phyloP scores from a whole-genome alignment of 1,140 invertebrate species.

The Drosophila lacteicornis region DNA sequence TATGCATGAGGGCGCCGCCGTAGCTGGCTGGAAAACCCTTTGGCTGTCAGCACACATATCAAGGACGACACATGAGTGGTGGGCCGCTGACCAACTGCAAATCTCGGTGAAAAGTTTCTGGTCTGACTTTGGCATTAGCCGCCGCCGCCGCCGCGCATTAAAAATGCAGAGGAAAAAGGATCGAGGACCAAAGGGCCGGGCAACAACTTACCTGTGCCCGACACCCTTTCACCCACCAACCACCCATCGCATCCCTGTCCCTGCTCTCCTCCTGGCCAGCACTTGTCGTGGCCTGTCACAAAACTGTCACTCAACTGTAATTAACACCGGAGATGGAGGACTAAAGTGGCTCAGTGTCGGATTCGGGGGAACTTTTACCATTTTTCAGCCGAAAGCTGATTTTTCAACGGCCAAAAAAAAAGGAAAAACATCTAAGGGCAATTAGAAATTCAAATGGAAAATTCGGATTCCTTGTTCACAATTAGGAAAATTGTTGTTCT shows the following conservation, averaged over 20 bases:
- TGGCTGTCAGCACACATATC: constrained; percentile 56
- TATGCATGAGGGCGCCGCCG: constrained; percentile 76
- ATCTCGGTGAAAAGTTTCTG: constrained; percentile 77
- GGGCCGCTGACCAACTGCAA: constrained; percentile 68
- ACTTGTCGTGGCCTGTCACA: constrained; percentile 69
- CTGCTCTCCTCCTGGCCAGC: not conserved
- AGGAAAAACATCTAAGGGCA: constrained; percentile 48
- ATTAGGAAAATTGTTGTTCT: constrained; percentile 54
- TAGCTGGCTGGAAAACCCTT: constrained; percentile 60
- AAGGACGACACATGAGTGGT: constrained; percentile 49
- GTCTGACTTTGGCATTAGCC: constrained; percentile 71
- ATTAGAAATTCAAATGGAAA: constrained; percentile 63
- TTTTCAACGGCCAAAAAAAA: constrained; percentile 41
- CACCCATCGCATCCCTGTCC: constrained; percentile 4
- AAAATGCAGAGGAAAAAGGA: constrained; percentile 67
- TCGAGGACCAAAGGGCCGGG: constrained; percentile 31
- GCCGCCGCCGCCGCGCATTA: constrained; percentile 52
- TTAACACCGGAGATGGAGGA: constrained; percentile 65
- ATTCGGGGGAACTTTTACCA: constrained; percentile 43
- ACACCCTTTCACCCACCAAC: constrained; percentile 76
- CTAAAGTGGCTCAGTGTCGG: constrained; percentile 60
- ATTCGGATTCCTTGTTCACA: constrained; percentile 51
- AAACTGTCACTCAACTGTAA: constrained; percentile 84
- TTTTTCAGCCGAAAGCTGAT: constrained; percentile 67
- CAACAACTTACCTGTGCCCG: constrained; percentile 50